Evolutionary conservation across 2,113 vertebrate genomes (phyloP).

Genomic region (Chlorocebus sabaeus): DNA sequence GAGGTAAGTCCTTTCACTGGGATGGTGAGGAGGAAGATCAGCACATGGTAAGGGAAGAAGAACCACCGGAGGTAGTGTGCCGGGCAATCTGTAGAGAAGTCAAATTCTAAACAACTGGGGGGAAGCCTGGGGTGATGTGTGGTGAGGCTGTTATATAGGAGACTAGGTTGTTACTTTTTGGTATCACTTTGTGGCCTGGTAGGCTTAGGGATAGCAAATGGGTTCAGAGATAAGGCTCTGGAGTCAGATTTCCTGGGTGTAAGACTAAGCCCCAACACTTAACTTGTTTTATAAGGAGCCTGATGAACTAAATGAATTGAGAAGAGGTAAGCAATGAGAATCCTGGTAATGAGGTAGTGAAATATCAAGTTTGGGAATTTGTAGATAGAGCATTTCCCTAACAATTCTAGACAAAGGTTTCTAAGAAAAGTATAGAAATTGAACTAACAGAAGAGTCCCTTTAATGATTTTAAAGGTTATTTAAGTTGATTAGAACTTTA

Average conservation of each 20-base stretch:
- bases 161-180: not conserved
- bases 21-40: not conserved
- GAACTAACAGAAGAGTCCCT: not conserved
- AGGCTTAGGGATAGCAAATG: not conserved
- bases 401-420: slow-evolving; percentile 10
- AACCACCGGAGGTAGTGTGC: not conserved
- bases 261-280: not conserved
- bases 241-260: not conserved
- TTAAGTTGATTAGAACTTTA: slow-evolving; percentile 37
- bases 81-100: not conserved
- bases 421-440: not conserved
- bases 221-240: not conserved
- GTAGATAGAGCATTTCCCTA: not conserved
- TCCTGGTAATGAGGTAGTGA: not conserved
- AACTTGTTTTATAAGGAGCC: not conserved
- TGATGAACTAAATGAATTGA: not conserved
- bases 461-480: not conserved
- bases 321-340: not conserved
- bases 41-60: not conserved
- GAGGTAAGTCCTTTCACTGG: not conserved
- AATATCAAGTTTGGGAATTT: slow-evolving; percentile 37
- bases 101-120: not conserved
- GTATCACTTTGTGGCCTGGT: not conserved
- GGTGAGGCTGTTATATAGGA: not conserved
- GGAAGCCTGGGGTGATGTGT: not conserved